phyloP scores from a whole-genome alignment of 2,113 vertebrate species.

The Cephalopterus ornatus region DNA sequence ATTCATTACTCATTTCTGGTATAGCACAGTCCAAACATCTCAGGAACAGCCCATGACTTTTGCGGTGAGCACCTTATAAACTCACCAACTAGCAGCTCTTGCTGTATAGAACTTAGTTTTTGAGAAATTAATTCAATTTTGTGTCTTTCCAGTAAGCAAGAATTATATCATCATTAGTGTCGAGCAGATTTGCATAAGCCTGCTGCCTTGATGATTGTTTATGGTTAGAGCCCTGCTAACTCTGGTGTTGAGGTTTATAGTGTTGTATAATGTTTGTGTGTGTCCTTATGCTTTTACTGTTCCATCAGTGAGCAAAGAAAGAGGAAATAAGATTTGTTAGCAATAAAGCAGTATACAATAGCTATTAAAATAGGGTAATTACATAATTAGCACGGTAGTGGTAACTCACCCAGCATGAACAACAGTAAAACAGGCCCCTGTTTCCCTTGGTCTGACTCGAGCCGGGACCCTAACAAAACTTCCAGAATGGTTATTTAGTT shows the following conservation, averaged over 20 bases:
- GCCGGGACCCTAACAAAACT: conserved; percentile 59
- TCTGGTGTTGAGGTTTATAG: not conserved
- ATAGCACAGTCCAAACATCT: not conserved
- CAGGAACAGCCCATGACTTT: not conserved
- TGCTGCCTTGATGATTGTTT: not conserved
- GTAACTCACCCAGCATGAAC: conserved; percentile 49
- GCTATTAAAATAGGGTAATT: conserved; percentile 65
- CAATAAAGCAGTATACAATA: conserved; percentile 56
- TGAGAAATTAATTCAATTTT: not conserved
- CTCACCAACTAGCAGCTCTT: not conserved
- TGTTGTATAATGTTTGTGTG: conserved; percentile 16
- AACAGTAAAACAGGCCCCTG: conserved; percentile 53
- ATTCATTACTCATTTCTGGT: conserved; percentile 7
- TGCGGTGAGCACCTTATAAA: rapidly evolving
- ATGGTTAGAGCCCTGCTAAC: not conserved
- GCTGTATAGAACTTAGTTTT: not conserved
- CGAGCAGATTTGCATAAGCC: not conserved
- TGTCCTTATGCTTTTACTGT: not conserved
- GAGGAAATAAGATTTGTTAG: conserved; percentile 61
- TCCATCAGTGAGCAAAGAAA: not conserved
- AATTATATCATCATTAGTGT: not conserved
- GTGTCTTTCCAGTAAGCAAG: not conserved
- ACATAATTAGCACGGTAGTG: conserved; percentile 59
- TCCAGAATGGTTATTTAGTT: conserved; percentile 58
- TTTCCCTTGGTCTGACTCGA: not conserved